phyloP scores from a whole-genome alignment of 2,113 vertebrate genomes.

The Takifugu flavidus region DNA sequence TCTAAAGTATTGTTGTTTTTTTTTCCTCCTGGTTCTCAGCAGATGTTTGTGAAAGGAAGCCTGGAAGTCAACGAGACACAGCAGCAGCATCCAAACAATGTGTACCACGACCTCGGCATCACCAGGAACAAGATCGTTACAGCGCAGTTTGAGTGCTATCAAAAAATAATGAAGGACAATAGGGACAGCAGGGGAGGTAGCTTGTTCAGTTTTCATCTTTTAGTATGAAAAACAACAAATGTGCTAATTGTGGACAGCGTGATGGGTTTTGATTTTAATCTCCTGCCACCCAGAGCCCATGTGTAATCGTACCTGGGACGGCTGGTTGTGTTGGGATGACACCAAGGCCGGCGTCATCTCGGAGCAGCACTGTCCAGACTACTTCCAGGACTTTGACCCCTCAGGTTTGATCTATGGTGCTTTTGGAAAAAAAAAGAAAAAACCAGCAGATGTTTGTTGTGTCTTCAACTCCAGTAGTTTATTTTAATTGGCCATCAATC shows the following conservation, averaged over 20 bases:
- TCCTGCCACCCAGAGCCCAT: slow-evolving; percentile 64
- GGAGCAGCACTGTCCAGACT: slow-evolving; percentile 91
- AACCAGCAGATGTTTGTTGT: not conserved
- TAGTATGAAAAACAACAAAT: too few relatives aligned
- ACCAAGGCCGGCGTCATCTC: slow-evolving; percentile 77
- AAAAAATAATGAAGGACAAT: slow-evolving; percentile 88
- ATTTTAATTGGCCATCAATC: too few relatives aligned
- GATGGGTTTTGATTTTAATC: not conserved
- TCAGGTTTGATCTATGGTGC: slow-evolving; percentile 75
- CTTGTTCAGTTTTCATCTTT: not conserved
- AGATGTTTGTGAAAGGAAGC: slow-evolving; percentile 75
- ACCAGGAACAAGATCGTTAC: slow-evolving; percentile 93
- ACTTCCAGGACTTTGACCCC: slow-evolving; percentile 95
- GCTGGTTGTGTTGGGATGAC: slow-evolving; percentile 96
- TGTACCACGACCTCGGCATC: slow-evolving; percentile 71
- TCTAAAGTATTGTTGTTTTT: too few relatives aligned
- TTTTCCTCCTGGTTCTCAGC: slow-evolving; percentile 5
- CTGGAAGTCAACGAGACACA: slow-evolving; percentile 72
- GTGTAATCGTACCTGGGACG: slow-evolving; percentile 96
- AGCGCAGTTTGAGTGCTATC: slow-evolving; percentile 96
- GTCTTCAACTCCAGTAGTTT: too few relatives aligned
- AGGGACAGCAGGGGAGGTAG: slow-evolving; percentile 52
- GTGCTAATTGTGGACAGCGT: too few relatives aligned
- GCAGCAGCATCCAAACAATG: slow-evolving; percentile 56
- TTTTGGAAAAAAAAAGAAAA: not conserved